Percentiles rank a stretch among this genome's conserved stretches.
phyloP scores from a whole-genome alignment of 2,113 vertebrate genomes.

The Columba livia region DNA sequence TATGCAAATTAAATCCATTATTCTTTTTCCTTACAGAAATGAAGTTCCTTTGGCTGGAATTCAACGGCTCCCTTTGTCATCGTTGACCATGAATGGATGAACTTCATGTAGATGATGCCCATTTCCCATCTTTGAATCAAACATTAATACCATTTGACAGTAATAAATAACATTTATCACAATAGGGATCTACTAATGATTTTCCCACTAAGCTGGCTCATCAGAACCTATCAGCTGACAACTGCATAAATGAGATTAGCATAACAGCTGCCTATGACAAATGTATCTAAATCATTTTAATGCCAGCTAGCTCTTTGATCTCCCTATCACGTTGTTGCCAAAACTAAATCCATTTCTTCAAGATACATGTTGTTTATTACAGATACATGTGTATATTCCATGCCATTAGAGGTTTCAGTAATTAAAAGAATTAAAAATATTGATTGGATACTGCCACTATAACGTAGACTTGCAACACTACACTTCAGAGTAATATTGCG shows the following conservation, averaged over 20 bases:
- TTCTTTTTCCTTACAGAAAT: constrained; percentile 83
- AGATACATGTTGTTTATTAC: constrained; percentile 76
- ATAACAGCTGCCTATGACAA: constrained; percentile 94
- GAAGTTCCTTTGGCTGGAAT: constrained; percentile 89
- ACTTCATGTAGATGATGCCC: constrained; percentile 81
- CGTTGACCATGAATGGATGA: constrained; percentile 83
- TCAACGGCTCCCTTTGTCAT: constrained; percentile 86
- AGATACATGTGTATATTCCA: constrained; percentile 75
- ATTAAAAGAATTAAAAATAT: constrained; percentile 73
- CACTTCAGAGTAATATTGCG: constrained; percentile 37
- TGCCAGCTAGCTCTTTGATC: constrained; percentile 84
- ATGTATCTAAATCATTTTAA: constrained; percentile 90
- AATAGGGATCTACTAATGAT: constrained; percentile 97
- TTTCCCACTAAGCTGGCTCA: constrained; percentile 87
- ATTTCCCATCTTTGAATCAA: constrained; percentile 92
- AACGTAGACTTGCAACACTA: constrained; percentile 47
- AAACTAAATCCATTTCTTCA: constrained; percentile 76
- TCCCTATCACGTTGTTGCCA: constrained; percentile 77
- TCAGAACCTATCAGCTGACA: constrained; percentile 91
- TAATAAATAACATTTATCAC: constrained; percentile 99
- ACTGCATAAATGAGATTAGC: constrained; percentile 92
- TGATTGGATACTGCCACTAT: constrained; percentile 52
- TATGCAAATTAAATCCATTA: constrained; percentile 96
- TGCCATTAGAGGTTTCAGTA: constrained; percentile 64
- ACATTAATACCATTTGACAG: constrained; percentile 96